Evolutionary conservation across 2,797 vertebrate species (phyloP).

Genomic region (Holocentrus rufus): DNA sequence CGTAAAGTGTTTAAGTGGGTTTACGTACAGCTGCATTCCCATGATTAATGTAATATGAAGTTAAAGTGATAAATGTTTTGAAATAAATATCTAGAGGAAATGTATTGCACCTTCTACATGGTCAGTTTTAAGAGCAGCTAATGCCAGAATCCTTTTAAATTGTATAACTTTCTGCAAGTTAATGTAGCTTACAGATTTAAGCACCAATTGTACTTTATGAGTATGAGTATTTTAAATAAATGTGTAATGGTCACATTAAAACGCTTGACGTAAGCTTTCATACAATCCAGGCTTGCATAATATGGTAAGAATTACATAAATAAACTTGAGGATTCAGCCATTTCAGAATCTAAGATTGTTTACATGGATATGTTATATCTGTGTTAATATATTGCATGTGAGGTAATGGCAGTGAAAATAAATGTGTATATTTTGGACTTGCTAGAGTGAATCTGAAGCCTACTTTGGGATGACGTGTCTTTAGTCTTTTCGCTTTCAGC

Average conservation of each 20-base stretch:
- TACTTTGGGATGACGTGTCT: slow-evolving; percentile 31
- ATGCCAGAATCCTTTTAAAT: too few species aligned
- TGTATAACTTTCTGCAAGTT: slow-evolving; percentile 21
- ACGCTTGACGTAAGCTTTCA: slow-evolving; percentile 6
- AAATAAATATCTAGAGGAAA: neutral
- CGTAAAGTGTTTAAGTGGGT: too few species aligned
- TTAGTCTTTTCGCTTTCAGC: slow-evolving; percentile 27
- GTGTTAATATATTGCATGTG: neutral
- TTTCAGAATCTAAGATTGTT: slow-evolving; percentile 19
- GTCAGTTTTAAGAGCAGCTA: slow-evolving; percentile 2
- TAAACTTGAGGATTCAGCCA: slow-evolving; percentile 7
- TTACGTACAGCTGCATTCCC: too few species aligned
- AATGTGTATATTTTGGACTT: slow-evolving; percentile 46
- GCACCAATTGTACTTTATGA: too few species aligned
- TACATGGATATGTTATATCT: neutral
- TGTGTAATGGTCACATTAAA: slow-evolving; percentile 13
- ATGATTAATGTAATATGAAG: too few species aligned
- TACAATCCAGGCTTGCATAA: slow-evolving; percentile 26
- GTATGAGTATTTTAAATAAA: too few species aligned
- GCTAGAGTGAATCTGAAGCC: slow-evolving; percentile 27
- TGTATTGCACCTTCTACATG: neutral
- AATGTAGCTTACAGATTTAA: slow-evolving; percentile 9
- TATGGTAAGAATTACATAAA: slow-evolving; percentile 25
- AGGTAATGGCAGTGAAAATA: slow-evolving; percentile 46
- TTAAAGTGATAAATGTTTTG: neutral